These are phyloP conservation scores for Halocynthia roretzi DNA, from an alignment of 23 tunicate genomes.

Conservation along the genomic window DNA sequence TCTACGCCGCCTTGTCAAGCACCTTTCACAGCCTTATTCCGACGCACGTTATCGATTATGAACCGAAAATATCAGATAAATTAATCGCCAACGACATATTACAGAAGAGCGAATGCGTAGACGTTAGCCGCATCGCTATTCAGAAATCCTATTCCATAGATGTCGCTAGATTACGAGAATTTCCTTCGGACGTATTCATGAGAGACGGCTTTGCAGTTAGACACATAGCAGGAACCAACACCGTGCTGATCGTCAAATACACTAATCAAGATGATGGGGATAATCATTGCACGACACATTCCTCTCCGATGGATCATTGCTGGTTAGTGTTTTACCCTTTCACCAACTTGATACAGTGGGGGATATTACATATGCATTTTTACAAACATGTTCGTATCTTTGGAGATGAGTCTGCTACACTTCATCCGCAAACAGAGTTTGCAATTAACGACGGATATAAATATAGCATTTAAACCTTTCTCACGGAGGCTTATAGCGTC, in stretches of 20 bases:
- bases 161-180: conserved; percentile 4
- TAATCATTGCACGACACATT: not conserved
- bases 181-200: not conserved
- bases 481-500: no score
- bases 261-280: not conserved
- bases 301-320: not conserved
- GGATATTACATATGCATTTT: no score
- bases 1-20: no score
- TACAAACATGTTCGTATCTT: no score
- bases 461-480: no score
- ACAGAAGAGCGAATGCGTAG: conserved; percentile 23
- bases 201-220: not conserved
- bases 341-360: not conserved
- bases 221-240: conserved; percentile 19
- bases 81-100: no score
- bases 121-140: conserved; percentile 7
- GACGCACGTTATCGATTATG: no score
- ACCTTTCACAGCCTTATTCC: no score
- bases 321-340: not conserved
- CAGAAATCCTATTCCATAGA: not conserved
- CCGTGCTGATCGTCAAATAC: conserved; percentile 3
- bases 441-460: no score
- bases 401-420: no score
- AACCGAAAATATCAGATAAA: no score
- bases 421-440: no score